These are phyloP conservation scores for Polyploca ridens DNA, from an alignment of 2,888 invertebrate species.

Conservation along the genomic window DNA sequence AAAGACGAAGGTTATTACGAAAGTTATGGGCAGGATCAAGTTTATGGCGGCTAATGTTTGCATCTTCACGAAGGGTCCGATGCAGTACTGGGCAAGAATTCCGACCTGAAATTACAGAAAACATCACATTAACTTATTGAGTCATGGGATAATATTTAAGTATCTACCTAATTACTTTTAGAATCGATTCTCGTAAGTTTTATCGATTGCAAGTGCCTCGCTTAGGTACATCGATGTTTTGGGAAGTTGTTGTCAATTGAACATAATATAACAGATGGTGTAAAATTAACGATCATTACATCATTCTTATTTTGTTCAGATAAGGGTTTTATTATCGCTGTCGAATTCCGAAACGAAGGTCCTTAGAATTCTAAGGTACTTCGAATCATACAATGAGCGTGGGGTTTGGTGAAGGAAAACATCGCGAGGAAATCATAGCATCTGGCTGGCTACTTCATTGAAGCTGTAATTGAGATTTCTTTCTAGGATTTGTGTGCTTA, in stretches of 20 bases:
- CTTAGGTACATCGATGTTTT: too few species aligned
- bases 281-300: conserved; percentile 6
- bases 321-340: not conserved
- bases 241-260: not conserved
- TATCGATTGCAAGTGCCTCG: too few species aligned
- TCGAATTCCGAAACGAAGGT: too few species aligned
- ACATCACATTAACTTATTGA: conserved; percentile 14
- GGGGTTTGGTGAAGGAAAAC: too few species aligned
- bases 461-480: too few species aligned
- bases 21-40: conserved; percentile 82
- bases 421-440: too few species aligned
- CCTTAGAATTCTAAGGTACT: too few species aligned
- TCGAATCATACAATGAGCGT: too few species aligned
- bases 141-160: not conserved
- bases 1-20: conserved; percentile 82
- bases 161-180: not conserved
- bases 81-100: conserved; percentile 85
- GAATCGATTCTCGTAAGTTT: too few species aligned
- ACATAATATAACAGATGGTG: not conserved
- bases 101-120: conserved; percentile 77
- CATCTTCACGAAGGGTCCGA: conserved; percentile 85
- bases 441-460: too few species aligned
- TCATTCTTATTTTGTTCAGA: conserved; percentile 13
- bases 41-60: conserved; percentile 81
- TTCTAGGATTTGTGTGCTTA: too few species aligned